Conservation (phyloP, 2,797 vertebrate species). For the Paguma larvata region DNA sequence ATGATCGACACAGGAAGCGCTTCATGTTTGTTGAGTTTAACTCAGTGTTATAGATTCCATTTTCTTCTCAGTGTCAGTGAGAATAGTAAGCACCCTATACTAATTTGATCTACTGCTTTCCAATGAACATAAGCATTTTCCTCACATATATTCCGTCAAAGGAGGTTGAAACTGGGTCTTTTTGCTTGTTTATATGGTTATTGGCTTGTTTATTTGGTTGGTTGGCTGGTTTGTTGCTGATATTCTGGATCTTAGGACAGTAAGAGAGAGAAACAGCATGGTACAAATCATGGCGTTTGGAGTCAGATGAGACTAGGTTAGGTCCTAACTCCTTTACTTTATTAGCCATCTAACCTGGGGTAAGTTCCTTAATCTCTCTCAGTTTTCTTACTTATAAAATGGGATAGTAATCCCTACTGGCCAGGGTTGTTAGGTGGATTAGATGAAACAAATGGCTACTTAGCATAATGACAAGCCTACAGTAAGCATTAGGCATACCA, state of each 20-base stretch:
- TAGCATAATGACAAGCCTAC: slow-evolving; percentile 33
- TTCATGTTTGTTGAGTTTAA: slow-evolving; percentile 23
- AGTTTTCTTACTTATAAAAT: slow-evolving; percentile 49
- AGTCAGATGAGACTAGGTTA: not conserved
- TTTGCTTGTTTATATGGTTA: not conserved
- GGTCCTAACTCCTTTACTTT: slow-evolving; percentile 12
- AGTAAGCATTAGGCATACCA: not conserved
- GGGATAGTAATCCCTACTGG: not conserved
- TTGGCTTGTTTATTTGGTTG: not conserved
- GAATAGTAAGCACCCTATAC: not conserved
- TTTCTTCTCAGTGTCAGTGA: slow-evolving; percentile 8
- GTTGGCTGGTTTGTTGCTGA: not conserved
- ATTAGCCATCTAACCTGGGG: not conserved
- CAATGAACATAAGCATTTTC: slow-evolving; percentile 24
- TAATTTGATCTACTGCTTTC: not conserved
- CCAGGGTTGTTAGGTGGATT: not conserved
- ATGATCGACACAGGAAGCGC: not conserved
- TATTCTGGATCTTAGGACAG: not conserved
- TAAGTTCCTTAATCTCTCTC: slow-evolving; percentile 34
- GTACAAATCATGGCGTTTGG: not conserved
- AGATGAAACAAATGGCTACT: not conserved
- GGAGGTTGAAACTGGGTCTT: not conserved
- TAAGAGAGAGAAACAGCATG: not conserved
- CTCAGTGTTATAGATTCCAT: not conserved
- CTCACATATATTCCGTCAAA: not conserved